Evolutionary conservation across 2,888 invertebrate genomes (phyloP).

Genomic region (Mongoloraphidia duomilia): DNA sequence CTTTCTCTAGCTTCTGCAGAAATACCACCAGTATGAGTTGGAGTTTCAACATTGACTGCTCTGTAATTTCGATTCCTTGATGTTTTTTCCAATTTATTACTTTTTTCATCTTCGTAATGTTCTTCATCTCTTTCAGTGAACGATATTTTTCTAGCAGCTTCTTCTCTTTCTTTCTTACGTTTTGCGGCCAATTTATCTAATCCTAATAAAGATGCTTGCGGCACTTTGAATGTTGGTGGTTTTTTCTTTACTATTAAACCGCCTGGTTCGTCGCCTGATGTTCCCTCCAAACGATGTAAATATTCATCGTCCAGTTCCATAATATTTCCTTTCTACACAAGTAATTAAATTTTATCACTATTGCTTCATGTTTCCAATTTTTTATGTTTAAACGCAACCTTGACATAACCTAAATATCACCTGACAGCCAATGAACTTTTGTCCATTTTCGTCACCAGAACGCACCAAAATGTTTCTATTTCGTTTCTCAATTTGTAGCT

Average conservation of each 20-base stretch:
- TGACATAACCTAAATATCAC: no score
- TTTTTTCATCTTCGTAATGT: slow-evolving; percentile 24
- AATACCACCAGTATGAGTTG: slow-evolving; percentile 87
- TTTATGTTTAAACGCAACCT: no score
- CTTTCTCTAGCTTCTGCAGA: slow-evolving; percentile 63
- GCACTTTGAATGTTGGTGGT: slow-evolving; percentile 57
- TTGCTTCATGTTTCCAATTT: no score
- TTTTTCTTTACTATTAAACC: slow-evolving; percentile 62
- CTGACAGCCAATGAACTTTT: no score
- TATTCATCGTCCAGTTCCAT: slow-evolving; percentile 31
- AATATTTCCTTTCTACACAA: neutral
- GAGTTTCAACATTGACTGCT: slow-evolving; percentile 72
- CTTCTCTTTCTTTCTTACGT: slow-evolving; percentile 46
- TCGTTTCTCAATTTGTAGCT: no score
- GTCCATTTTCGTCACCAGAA: no score
- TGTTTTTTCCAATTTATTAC: slow-evolving; percentile 21
- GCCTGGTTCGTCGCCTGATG: slow-evolving; percentile 39
- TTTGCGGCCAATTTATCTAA: slow-evolving; percentile 74
- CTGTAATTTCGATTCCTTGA: slow-evolving; percentile 52
- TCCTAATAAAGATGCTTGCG: slow-evolving; percentile 62
- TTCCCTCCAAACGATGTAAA: slow-evolving; percentile 60
- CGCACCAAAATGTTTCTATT: no score
- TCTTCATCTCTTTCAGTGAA: slow-evolving; percentile 41
- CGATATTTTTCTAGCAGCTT: slow-evolving; percentile 47
- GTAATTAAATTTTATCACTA: no score